Evolutionary conservation across 2,797 vertebrate genomes (phyloP), one percentile per base, ranked within the genome.

Genomic region (Etheostoma perlongum): DNA sequence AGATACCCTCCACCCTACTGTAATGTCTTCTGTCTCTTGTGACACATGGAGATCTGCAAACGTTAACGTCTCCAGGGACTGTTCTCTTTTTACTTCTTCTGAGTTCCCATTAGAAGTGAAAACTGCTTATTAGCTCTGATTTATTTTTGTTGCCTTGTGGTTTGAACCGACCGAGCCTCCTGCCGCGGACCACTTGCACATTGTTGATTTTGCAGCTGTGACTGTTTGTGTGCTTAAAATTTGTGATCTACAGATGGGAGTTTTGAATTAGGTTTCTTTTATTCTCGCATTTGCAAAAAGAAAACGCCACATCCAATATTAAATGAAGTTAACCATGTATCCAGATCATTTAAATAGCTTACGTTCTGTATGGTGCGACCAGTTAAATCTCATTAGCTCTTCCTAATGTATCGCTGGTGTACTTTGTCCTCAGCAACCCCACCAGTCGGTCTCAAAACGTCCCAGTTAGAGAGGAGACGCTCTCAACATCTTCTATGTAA

Each of bases 101-200:
- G 9, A 18, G 47, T 30, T 65, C 49, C 47, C 30, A 42, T 30
- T 40, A 12, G 51, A 57, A 12, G 25, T 36, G 59, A 67, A 66
- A 60, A 44, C 18, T 42, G 15, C 61, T 66, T 15, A 55, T 75
- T 55, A 60, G 19, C 13, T 13, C 15, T n/a, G 40, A 64, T 74
- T 63, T 62, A 52, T 40, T 69, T 64, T 14, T 14, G 72, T 52
- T 52, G 54, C 33, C 63, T 16, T 58, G 51, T 0, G 72, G 53
- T 60, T 69, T 51, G 49, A 81, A 23, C 13, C 10, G 3, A 10
- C 21, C 3, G 16, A 61, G 40, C 78, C 5, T 65, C 66, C 53
- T 60, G 30, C 13, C 58, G 16, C 36, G 14, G 7, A 23, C 10
- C 4, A 19, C 59, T 10, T 16, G n/a, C 21, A 13, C 46, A 0